Base-by-base conservation (phyloP, 2,113 vertebrate species). In the Vanacampus margaritifer region DNA sequence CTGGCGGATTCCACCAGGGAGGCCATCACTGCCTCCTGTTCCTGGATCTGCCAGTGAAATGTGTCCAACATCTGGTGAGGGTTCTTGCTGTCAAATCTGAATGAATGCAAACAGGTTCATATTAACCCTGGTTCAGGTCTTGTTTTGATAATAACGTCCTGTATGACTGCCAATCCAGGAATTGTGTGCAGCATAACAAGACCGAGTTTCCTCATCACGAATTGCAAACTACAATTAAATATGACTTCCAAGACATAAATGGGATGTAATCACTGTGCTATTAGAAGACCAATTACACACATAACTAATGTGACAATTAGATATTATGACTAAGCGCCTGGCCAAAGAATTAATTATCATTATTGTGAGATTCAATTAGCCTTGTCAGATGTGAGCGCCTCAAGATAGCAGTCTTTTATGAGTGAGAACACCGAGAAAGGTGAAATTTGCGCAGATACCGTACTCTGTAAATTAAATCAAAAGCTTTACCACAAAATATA, bases 1-100 rank as follows among this genome's bases (percentile, higher is more conserved):
- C 75, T 80, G 50, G 95, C 95, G 0, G 95, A 94, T 36, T 94
- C 90, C 48, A 86, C 89, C 73, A 98, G 92, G 0, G 88, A 92
- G 48, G 89, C 76, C 95, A 98, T 93, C 46, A 87, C 83, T 3
- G 84, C 83, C 80, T 98, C 97, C 90, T 94, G 92, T 78, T 92
- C 86, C 78, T 89, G 88, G 83, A 97, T 95, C 88, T 94, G 92
- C 3, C 0, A 1, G 59, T 97, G 92, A 80, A 93, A 92, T 11
- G 72, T 43, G 72, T 95, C 92, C 72, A 99, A 84, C 79, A 90
- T 89, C 54, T 91, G 88, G 84, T 95, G 92, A 21, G 96, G 94
- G 2, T 79, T 81, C 60, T 65, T 0, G 0, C 91, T 90, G 75
- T 97, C 91, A 90, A 94, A 96, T 83, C 96, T 98, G 73, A 39